A percentile compares a stretch with the other conserved stretches of the same genome.
Evolutionary conservation across 1,140 invertebrate species (phyloP).

Genomic region (Calephelis nemesis): DNA sequence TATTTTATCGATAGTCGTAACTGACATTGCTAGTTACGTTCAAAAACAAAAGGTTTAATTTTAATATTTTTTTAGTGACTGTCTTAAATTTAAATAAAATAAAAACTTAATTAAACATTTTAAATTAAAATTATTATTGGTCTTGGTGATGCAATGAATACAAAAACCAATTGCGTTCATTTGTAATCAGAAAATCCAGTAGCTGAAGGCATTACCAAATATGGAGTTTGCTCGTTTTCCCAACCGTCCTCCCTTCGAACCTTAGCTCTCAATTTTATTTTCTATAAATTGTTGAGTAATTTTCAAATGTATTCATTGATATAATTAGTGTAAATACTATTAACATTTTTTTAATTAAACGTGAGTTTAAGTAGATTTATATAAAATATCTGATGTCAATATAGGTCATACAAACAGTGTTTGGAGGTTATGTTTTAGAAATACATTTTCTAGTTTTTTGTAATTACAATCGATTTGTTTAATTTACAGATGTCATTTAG

Average conservation of each 20-base stretch:
- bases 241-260: constrained; percentile 77
- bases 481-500: constrained; percentile 93
- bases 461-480: constrained; percentile 56
- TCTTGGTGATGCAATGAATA: no score
- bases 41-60: neutral
- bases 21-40: no score
- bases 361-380: constrained; percentile 60
- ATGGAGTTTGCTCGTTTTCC: constrained; percentile 79
- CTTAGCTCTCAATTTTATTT: constrained; percentile 76
- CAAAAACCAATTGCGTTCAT: constrained; percentile 25
- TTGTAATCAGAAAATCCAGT: constrained; percentile 64
- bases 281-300: constrained; percentile 60
- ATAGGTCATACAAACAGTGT: constrained; percentile 64
- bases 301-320: constrained; percentile 74
- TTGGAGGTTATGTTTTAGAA: constrained; percentile 75
- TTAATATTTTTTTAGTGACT: neutral
- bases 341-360: constrained; percentile 65
- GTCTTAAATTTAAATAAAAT: no score
- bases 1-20: no score
- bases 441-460: constrained; percentile 51
- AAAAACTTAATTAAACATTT: no score
- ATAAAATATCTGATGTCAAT: constrained; percentile 59
- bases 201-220: constrained; percentile 79
- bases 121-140: no score
- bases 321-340: constrained; percentile 65